Evolutionary conservation across 2,797 vertebrate species (phyloP), one percentile per base, ranked within the genome.

Genomic region (Ciconia nigra): DNA sequence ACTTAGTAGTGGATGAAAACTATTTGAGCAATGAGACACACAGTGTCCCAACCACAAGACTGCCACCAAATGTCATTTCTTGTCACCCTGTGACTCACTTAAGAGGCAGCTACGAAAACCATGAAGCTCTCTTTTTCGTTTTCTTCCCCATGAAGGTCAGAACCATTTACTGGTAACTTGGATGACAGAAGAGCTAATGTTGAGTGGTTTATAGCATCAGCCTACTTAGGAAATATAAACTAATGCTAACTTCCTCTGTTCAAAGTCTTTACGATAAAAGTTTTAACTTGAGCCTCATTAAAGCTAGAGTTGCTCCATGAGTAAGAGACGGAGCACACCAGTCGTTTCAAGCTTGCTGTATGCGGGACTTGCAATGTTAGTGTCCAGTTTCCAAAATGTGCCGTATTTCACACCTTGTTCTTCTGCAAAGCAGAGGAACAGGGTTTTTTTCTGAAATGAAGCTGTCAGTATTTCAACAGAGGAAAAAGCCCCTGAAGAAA

Each of bases 61-160:
- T 88, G 65, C 39, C 93, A 88, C 49, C 72, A 91, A 86, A 93
- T 65, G 44, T 54, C 17, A 72, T 83, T 94, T 93, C 69, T 91
- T 96, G 67, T 63, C 57, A 76, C 54, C 9, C 57, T 17, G 37
- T 96, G 93, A 95, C 88, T 88, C 85, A 65, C 26, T 61, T 33
- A 77, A 85, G 44, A 59, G n/a, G 15, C 49, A 83, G 62, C 58
- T 86, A 21, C 54, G 65, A 78, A 90, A 74, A 61, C 31, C 41
- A 86, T 7, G 13, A 61, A 61, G 33, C 3, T 71, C 29, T 87
- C 29, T 33, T 39, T 33, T 44, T 92, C 15, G 37, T 57, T 14
- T 81, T 86, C 28, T 66, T 39, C 74, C 41, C 14, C 35, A 31
- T n/a, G 46, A 86, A 86, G 13, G 12, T 39, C 33, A 5, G 19